Conservation (phyloP, 2,113 vertebrate species). For the Lophochroa leadbeateri region DNA sequence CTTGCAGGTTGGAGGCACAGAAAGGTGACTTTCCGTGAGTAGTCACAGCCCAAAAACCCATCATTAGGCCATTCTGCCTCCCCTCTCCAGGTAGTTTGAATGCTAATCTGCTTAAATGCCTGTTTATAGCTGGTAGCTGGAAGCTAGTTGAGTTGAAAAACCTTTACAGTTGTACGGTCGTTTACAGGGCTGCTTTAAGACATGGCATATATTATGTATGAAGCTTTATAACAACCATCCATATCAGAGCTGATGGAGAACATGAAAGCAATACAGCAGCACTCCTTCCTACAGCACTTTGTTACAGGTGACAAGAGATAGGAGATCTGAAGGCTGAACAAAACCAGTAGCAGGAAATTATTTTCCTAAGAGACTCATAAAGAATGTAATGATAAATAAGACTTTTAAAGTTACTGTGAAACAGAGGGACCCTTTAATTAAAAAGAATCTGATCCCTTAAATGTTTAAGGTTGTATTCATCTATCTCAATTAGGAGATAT, state of each 20-base stretch:
- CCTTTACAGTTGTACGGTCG: neutral
- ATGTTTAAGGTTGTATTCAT: neutral
- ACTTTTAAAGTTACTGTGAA: neutral
- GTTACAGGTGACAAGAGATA: slow-evolving; percentile 26
- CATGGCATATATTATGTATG: slow-evolving; percentile 18
- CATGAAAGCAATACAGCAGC: neutral
- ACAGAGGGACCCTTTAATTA: slow-evolving; percentile 20
- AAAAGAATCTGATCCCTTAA: neutral
- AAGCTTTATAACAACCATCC: slow-evolving; percentile 16
- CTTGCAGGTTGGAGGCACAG: neutral
- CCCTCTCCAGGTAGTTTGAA: slow-evolving; percentile 7
- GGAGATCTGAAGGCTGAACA: neutral
- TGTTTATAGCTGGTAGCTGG: slow-evolving; percentile 15
- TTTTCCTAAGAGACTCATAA: slow-evolving; percentile 11
- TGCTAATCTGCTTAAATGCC: slow-evolving; percentile 41
- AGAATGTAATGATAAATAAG: slow-evolving; percentile 1
- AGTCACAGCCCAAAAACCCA: neutral
- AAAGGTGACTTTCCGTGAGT: neutral
- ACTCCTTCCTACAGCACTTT: slow-evolving; percentile 2
- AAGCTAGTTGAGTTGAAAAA: slow-evolving; percentile 23
- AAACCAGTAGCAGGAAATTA: neutral
- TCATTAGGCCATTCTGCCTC: neutral
- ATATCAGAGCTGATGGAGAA: slow-evolving; percentile 26
- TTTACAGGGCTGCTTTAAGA: slow-evolving; percentile 32
- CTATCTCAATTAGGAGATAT: neutral